These are phyloP conservation scores for Novumbra hubbsi DNA, from an alignment of 2,797 vertebrate species.

Conservation along the genomic window DNA sequence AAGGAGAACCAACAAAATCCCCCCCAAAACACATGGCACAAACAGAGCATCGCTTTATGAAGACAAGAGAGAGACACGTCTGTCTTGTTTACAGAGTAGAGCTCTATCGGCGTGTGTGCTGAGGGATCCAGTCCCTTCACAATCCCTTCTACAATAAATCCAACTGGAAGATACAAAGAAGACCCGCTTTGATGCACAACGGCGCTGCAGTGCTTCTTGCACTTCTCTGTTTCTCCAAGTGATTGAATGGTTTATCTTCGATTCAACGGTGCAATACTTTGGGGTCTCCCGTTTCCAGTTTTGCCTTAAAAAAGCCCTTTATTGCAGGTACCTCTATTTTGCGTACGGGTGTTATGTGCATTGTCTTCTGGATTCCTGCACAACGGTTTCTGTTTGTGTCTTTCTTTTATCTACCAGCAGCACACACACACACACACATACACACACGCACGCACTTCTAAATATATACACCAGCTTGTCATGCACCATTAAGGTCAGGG, in stretches of 20 bases:
- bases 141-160: slow-evolving; percentile 12
- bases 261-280: background rate
- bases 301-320: background rate
- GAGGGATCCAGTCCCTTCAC: slow-evolving; percentile 32
- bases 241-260: background rate
- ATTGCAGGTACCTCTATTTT: background rate
- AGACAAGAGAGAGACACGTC: slow-evolving; percentile 9
- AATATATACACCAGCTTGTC: background rate
- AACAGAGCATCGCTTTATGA: slow-evolving; percentile 27
- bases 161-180: background rate
- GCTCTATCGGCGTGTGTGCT: slow-evolving; percentile 8
- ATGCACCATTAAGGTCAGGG: slow-evolving; percentile 3
- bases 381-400: background rate
- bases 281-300: background rate
- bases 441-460: background rate
- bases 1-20: slow-evolving; percentile 29
- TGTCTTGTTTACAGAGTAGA: slow-evolving; percentile 23
- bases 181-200: slow-evolving; percentile 1
- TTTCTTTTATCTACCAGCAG: background rate
- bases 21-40: slow-evolving; percentile 37
- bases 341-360: background rate
- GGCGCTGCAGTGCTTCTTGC: background rate
- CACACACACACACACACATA: background rate
- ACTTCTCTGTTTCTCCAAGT: slow-evolving; percentile 10
- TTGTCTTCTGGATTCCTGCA: background rate